A percentile compares a stretch with the other conserved stretches of the same genome.
Conservation (phyloP, 2,888 invertebrate genomes). For the Subacronicta megacephala region DNA sequence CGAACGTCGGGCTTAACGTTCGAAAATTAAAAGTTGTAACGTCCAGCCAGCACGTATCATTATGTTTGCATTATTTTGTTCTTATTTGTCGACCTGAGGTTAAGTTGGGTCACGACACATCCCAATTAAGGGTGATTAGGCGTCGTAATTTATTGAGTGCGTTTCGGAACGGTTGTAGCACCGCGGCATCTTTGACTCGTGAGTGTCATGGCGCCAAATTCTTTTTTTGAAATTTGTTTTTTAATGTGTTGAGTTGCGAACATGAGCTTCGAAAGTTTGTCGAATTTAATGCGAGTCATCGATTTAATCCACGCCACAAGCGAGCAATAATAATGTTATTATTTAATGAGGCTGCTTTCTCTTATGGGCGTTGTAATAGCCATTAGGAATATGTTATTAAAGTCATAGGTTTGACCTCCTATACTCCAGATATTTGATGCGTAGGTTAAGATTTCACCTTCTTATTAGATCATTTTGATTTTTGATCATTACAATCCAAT, state of each 20-base stretch:
- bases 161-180: conserved; percentile 71
- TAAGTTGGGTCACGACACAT: conserved; percentile 88
- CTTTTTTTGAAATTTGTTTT: conserved; percentile 63
- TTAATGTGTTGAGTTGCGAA: conserved; percentile 81
- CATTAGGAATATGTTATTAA: conserved; percentile 51
- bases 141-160: conserved; percentile 87
- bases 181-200: conserved; percentile 76
- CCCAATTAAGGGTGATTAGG: conserved; percentile 89
- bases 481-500: too few species aligned
- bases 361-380: conserved; percentile 50
- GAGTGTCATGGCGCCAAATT: conserved; percentile 78
- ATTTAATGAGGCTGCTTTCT: conserved; percentile 56
- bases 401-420: conserved; percentile 52
- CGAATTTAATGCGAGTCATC: conserved; percentile 55
- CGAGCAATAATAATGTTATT: conserved; percentile 55
- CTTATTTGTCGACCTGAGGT: conserved; percentile 83
- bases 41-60: conserved; percentile 83
- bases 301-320: conserved; percentile 58
- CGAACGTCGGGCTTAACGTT: conserved; percentile 78
- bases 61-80: conserved; percentile 87
- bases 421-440: conserved; percentile 33
- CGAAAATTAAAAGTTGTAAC: conserved; percentile 83
- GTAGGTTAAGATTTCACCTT: conserved; percentile 30
- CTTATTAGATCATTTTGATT: conserved; percentile 7
- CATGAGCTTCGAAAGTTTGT: conserved; percentile 66